Percentiles rank a stretch among this genome's conserved stretches.
Conservation (phyloP, 2,888 invertebrate genomes). For the Drosophila borealis region DNA sequence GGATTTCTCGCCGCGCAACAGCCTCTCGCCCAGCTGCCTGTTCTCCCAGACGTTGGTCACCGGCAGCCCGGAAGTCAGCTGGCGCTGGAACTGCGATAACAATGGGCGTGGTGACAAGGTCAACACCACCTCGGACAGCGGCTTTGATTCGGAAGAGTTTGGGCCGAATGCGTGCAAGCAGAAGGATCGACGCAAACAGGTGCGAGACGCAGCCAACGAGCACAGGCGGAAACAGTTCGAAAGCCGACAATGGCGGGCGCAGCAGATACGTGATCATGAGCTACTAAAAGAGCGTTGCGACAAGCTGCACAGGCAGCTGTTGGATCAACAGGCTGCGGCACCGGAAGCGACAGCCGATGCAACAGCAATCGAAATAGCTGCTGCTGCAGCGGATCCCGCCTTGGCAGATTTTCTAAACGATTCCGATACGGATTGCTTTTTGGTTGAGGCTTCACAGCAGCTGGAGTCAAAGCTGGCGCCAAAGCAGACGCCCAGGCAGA, state of each 20-base stretch:
- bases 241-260: slow-evolving; percentile 68
- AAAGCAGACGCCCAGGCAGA: slow-evolving; percentile 12
- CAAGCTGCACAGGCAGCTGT: slow-evolving; percentile 69
- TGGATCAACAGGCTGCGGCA: slow-evolving; percentile 50
- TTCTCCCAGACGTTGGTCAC: slow-evolving; percentile 81
- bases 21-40: slow-evolving; percentile 75
- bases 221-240: slow-evolving; percentile 68
- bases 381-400: slow-evolving; percentile 36
- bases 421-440: slow-evolving; percentile 79
- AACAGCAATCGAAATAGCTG: neutral
- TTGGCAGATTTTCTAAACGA: slow-evolving; percentile 79
- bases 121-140: slow-evolving; percentile 69
- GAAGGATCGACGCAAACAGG: slow-evolving; percentile 52
- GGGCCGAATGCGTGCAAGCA: slow-evolving; percentile 31
- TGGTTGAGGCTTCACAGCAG: slow-evolving; percentile 81
- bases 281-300: slow-evolving; percentile 78
- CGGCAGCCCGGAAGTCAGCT: slow-evolving; percentile 82
- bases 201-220: slow-evolving; percentile 48
- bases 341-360: neutral
- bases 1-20: slow-evolving; percentile 74
- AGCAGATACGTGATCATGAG: slow-evolving; percentile 72
- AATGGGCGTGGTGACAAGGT: slow-evolving; percentile 35
- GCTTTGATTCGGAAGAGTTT: slow-evolving; percentile 72
- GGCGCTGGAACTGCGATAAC: slow-evolving; percentile 77
- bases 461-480: slow-evolving; percentile 66